Evolutionary conservation across 2,888 invertebrate genomes (phyloP).

Genomic region (Stenurella melanura): DNA sequence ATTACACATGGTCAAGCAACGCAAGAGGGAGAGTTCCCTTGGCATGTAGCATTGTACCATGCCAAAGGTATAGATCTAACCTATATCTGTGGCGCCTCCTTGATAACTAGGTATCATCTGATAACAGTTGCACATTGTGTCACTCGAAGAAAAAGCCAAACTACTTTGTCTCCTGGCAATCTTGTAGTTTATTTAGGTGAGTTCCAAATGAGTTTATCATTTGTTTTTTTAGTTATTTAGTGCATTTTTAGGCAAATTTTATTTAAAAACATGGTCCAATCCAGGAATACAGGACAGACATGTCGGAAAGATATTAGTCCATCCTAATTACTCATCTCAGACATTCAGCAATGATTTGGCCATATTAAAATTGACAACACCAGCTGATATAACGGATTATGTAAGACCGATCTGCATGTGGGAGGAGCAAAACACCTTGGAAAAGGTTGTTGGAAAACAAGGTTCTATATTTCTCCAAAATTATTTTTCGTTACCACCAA

Average conservation of each 20-base stretch:
- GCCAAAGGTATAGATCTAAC: conserved; percentile 70
- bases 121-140: conserved; percentile 71
- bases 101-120: conserved; percentile 65
- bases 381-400: conserved; percentile 66
- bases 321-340: conserved; percentile 66
- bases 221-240: conserved; percentile 31
- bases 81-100: conserved; percentile 69
- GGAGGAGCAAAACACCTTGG: conserved; percentile 61
- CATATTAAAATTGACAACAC: conserved; percentile 63
- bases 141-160: conserved; percentile 61
- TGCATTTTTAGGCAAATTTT: conserved; percentile 67
- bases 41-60: conserved; percentile 81
- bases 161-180: conserved; percentile 60
- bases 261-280: conserved; percentile 68
- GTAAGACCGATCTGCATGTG: conserved; percentile 70
- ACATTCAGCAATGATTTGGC: conserved; percentile 69
- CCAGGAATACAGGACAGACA: conserved; percentile 69
- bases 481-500: not conserved
- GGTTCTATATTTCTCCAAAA: conserved; percentile 50
- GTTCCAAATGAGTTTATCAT: not conserved
- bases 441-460: conserved; percentile 59
- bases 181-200: conserved; percentile 67
- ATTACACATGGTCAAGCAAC: conserved; percentile 78
- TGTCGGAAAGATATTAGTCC: conserved; percentile 65
- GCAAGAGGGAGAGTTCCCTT: conserved; percentile 80